Conservation (phyloP, 35 echinoderm and acorn worm species). For the Chiridota heheva region DNA sequence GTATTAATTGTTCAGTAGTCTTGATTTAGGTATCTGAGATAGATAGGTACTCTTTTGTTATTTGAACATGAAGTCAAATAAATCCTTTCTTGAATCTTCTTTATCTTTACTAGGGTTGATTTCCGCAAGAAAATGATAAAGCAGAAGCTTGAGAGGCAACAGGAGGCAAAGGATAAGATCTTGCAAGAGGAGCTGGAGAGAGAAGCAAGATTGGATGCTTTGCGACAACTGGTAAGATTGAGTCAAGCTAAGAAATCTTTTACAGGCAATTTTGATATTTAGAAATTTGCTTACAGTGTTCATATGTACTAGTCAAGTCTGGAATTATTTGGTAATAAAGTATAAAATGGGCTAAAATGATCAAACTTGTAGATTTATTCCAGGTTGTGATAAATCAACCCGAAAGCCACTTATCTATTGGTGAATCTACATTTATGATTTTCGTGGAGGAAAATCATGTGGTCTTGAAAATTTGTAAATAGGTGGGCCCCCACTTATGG, state of each 20-base stretch:
- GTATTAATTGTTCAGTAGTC: too few species aligned
- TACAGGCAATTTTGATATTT: not conserved
- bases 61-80: too few species aligned
- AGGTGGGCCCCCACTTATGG: too few species aligned
- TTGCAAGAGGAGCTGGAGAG: conserved; percentile 63
- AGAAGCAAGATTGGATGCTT: conserved; percentile 75
- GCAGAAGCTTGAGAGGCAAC: conserved; percentile 24
- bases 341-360: not conserved
- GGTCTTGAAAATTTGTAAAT: too few species aligned
- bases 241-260: not conserved
- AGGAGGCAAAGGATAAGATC: conserved; percentile 38
- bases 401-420: not conserved
- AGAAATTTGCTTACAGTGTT: not conserved
- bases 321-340: not conserved
- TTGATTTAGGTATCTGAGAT: too few species aligned
- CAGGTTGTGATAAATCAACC: not conserved
- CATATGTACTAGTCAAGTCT: not conserved
- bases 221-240: conserved; percentile 72
- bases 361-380: not conserved
- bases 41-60: too few species aligned
- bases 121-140: not conserved
- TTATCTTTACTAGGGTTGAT: conserved; percentile 5
- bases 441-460: too few species aligned
- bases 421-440: not conserved
- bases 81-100: not conserved